Percentiles rank a stretch among this genome's conserved stretches.
Evolutionary conservation across 1,140 invertebrate species (phyloP).

Genomic region (Heliconius nattereri): DNA sequence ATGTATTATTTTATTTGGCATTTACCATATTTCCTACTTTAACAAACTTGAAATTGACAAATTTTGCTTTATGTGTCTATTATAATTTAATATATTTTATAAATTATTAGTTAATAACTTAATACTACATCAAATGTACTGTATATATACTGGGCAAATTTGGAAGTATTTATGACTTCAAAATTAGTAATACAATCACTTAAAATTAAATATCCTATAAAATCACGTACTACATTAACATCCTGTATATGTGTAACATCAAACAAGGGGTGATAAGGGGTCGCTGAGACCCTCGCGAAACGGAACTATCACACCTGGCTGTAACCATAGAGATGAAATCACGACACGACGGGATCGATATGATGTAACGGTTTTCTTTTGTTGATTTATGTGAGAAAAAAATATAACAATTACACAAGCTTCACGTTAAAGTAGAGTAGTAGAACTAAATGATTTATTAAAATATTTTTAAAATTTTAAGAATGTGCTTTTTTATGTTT

Average conservation of each 20-base stretch:
- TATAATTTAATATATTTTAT: too few relatives aligned
- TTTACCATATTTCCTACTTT: too few relatives aligned
- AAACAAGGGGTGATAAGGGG: constrained; percentile 47
- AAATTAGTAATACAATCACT: too few relatives aligned
- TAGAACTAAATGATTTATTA: too few relatives aligned
- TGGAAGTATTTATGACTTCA: too few relatives aligned
- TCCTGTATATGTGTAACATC: constrained; percentile 14
- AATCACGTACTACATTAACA: not conserved
- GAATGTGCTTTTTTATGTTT: too few relatives aligned
- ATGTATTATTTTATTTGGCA: not conserved
- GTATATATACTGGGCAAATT: too few relatives aligned
- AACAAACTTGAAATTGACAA: too few relatives aligned
- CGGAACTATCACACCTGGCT: constrained; percentile 67
- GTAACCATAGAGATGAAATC: constrained; percentile 79
- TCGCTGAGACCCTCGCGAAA: constrained; percentile 51
- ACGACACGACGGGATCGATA: constrained; percentile 65
- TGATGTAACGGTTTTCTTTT: constrained; percentile 61
- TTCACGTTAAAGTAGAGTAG: not conserved
- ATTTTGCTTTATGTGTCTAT: too few relatives aligned
- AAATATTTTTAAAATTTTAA: too few relatives aligned
- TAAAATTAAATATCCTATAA: not conserved
- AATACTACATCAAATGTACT: too few relatives aligned
- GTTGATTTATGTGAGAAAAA: constrained; percentile 23
- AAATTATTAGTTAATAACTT: too few relatives aligned
- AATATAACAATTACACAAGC: not conserved